A percentile compares a stretch with the other conserved stretches of the same genome.
Evolutionary conservation across 2,888 invertebrate genomes (phyloP).

Genomic region (Perithous albicinctus): DNA sequence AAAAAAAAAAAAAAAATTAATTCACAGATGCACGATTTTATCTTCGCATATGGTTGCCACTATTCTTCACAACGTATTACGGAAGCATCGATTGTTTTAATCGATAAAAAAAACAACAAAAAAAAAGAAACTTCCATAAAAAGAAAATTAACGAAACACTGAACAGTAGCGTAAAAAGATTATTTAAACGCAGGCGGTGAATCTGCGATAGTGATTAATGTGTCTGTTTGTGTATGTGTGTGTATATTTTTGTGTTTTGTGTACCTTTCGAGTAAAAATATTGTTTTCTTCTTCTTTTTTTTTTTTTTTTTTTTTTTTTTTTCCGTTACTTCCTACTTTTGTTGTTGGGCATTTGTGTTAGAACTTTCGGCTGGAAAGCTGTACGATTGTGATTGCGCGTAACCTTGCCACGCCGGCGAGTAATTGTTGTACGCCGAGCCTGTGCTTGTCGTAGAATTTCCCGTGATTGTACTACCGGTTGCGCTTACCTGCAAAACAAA

Average conservation of each 20-base stretch:
- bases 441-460: conserved; percentile 70
- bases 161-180: conserved; percentile 27
- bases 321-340: conserved; percentile 70
- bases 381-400: conserved; percentile 73
- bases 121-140: not conserved
- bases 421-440: conserved; percentile 73
- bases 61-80: conserved; percentile 14
- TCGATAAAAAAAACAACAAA: not conserved
- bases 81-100: conserved; percentile 13
- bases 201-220: conserved; percentile 25
- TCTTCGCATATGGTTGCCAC: not conserved
- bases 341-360: conserved; percentile 72
- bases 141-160: conserved; percentile 22
- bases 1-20: too few relatives aligned
- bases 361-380: conserved; percentile 71
- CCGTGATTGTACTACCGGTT: conserved; percentile 70
- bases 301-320: too few relatives aligned
- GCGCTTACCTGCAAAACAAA: conserved; percentile 72
- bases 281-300: too few relatives aligned
- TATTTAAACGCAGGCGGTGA: conserved; percentile 24
- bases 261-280: conserved; percentile 66
- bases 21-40: conserved; percentile 27
- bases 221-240: not conserved
- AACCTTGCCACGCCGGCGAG: conserved; percentile 75
- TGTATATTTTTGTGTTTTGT: not conserved